These are phyloP conservation scores for Ceyx margarethae DNA, from an alignment of 2,113 vertebrate species.

Conservation along the genomic window DNA sequence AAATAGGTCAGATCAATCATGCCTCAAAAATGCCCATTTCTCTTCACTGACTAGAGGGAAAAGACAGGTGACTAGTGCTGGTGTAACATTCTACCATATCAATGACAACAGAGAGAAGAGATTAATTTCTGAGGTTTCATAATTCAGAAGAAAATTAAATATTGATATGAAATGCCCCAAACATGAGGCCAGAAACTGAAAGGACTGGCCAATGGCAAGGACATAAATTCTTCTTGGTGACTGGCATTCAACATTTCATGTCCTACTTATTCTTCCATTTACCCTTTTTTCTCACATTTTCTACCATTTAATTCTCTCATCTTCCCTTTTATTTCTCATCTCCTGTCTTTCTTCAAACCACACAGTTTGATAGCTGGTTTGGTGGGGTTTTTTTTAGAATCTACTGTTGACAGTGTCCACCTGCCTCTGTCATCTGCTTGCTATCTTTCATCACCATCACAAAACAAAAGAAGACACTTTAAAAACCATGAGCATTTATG, in stretches of 20 bases:
- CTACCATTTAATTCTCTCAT: neutral
- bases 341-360: neutral
- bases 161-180: neutral
- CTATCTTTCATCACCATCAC: neutral
- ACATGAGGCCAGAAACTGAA: neutral
- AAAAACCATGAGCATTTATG: neutral
- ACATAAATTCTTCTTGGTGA: neutral
- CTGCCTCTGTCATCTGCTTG: neutral
- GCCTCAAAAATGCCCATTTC: neutral
- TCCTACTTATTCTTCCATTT: neutral
- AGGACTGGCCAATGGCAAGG: neutral
- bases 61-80: neutral
- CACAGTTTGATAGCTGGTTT: neutral
- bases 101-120: neutral
- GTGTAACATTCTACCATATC: neutral
- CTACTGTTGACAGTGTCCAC: neutral
- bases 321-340: neutral
- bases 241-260: neutral
- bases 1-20: neutral
- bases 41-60: neutral
- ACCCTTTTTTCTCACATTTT: neutral
- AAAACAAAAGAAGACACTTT: neutral
- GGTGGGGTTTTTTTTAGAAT: neutral
- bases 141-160: neutral
- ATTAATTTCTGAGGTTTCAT: neutral